Conservation (phyloP, 2,113 vertebrate genomes). For the Hypanus sabinus region DNA sequence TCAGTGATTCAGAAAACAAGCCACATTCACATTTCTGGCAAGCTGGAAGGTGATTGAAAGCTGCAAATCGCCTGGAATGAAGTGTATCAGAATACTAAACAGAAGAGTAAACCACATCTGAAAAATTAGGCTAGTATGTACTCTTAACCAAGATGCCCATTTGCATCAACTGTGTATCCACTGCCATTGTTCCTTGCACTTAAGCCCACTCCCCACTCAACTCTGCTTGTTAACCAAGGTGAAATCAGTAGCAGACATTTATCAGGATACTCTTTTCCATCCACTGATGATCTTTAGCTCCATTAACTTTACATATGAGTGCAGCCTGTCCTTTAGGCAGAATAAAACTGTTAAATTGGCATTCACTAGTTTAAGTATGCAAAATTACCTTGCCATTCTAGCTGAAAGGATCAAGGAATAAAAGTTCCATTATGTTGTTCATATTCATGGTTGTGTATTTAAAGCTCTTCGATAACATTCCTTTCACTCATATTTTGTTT, state of each 20-base stretch:
- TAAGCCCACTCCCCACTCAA: not conserved
- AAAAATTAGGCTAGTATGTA: not conserved
- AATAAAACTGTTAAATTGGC: not conserved
- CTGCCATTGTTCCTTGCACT: not conserved
- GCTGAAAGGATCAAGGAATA: not conserved
- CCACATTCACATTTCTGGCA: not conserved
- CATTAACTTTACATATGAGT: not conserved
- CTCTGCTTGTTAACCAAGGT: not conserved
- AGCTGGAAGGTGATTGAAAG: not conserved
- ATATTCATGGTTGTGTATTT: not conserved
- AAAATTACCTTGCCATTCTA: not conserved
- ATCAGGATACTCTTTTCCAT: not conserved
- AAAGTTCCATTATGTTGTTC: not conserved
- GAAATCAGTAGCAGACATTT: not conserved
- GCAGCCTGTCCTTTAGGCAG: not conserved
- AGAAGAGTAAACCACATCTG: not conserved
- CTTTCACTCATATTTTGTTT: not conserved
- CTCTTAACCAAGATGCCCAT: not conserved
- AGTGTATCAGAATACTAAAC: not conserved
- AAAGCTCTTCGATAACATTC: not conserved
- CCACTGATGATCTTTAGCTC: not conserved
- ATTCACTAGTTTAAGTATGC: not conserved
- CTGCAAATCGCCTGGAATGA: not conserved
- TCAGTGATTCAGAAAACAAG: not conserved
- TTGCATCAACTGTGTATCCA: no score